Conservation (phyloP, 2,113 vertebrate genomes). For the Gasterosteus nipponicus region DNA sequence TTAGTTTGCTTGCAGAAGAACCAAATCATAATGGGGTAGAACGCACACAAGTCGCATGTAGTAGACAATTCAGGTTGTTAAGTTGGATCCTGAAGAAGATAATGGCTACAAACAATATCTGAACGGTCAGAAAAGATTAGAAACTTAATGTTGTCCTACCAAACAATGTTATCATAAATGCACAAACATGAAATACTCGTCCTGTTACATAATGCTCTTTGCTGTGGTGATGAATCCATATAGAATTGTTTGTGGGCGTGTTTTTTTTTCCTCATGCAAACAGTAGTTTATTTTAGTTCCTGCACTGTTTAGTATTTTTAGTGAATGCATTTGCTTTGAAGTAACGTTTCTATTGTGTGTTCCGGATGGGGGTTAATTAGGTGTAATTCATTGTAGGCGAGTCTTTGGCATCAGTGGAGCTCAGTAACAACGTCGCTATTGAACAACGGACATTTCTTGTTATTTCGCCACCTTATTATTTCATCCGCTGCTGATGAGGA, state of each 20-base stretch:
- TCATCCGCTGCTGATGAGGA: neutral
- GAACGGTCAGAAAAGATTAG: slow-evolving; percentile 10
- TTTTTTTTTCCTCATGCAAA: slow-evolving; percentile 24
- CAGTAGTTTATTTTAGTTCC: slow-evolving; percentile 38
- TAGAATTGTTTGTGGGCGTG: slow-evolving; percentile 12
- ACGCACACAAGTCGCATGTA: slow-evolving; percentile 20
- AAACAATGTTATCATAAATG: slow-evolving; percentile 17
- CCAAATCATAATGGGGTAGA: slow-evolving; percentile 67
- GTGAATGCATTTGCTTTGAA: slow-evolving; percentile 71
- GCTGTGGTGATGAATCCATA: slow-evolving; percentile 13
- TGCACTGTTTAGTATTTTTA: slow-evolving; percentile 59
- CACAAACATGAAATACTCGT: slow-evolving; percentile 13
- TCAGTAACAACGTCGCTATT: slow-evolving; percentile 56
- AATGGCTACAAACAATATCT: slow-evolving; percentile 6
- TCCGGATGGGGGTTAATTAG: slow-evolving; percentile 68
- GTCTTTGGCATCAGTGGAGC: slow-evolving; percentile 49
- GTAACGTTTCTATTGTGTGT: slow-evolving; percentile 74
- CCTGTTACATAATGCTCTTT: slow-evolving; percentile 15
- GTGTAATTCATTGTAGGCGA: slow-evolving; percentile 60
- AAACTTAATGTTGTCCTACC: slow-evolving; percentile 5
- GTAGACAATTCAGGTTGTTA: slow-evolving; percentile 22
- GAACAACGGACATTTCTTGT: slow-evolving; percentile 52
- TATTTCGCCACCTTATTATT: slow-evolving; percentile 39
- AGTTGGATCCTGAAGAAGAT: slow-evolving; percentile 19
- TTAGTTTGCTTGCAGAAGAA: slow-evolving; percentile 49